Evolutionary conservation across 2,888 invertebrate genomes (phyloP).

Genomic region (Physocephala rufipes): DNA sequence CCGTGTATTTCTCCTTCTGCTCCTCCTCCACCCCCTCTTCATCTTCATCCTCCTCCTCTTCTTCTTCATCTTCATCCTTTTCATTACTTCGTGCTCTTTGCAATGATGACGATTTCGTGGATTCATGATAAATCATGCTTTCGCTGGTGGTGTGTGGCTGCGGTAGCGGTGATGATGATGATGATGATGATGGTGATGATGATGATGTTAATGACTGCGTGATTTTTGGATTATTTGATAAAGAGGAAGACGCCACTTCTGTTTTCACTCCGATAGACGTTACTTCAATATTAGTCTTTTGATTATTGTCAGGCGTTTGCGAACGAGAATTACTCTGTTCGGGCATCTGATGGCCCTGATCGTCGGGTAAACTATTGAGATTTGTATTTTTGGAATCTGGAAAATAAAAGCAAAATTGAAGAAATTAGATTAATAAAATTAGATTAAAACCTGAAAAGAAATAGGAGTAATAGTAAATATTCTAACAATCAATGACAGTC

Average conservation of each 20-base stretch:
- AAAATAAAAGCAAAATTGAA: constrained; percentile 37
- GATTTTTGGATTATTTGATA: neutral
- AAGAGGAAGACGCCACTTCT: neutral
- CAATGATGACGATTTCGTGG: constrained; percentile 28
- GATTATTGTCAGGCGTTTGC: constrained; percentile 41
- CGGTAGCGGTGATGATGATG: neutral
- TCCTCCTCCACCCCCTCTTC: neutral
- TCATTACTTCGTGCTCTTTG: neutral
- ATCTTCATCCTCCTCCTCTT: too few species aligned
- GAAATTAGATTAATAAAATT: neutral
- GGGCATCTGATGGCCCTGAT: constrained; percentile 46
- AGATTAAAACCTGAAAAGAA: neutral
- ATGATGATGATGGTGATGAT: neutral
- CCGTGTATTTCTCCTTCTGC: neutral
- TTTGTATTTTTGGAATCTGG: constrained; percentile 64
- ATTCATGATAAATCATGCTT: constrained; percentile 33
- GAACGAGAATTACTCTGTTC: constrained; percentile 44
- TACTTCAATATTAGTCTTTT: constrained; percentile 48
- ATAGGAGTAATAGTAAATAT: too few species aligned
- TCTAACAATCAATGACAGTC: too few species aligned
- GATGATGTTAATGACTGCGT: too few species aligned
- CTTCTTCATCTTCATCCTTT: neutral
- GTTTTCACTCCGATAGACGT: neutral
- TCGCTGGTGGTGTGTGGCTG: neutral
- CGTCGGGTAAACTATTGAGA: constrained; percentile 57